A percentile compares a stretch with the other conserved stretches of the same genome.
phyloP scores from a whole-genome alignment of 2,113 vertebrate genomes.

The Periophthalmus modestus region DNA sequence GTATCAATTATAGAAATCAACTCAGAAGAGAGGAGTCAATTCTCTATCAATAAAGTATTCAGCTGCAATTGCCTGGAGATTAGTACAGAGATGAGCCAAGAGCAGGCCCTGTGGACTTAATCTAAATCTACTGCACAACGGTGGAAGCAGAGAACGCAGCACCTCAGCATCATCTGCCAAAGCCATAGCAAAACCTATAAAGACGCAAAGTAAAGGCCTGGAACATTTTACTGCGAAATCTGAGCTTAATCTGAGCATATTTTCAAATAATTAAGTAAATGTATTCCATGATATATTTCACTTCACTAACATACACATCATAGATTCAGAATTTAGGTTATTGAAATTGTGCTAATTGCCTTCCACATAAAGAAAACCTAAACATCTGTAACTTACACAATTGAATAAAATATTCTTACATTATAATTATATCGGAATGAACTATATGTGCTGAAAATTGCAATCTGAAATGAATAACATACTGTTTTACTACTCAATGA shows the following conservation, averaged over 20 bases:
- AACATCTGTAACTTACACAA: background rate
- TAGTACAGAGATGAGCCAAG: conserved; percentile 65
- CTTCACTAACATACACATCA: background rate
- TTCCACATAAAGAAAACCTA: too few species aligned
- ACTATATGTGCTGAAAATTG: background rate
- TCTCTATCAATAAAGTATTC: conserved; percentile 76
- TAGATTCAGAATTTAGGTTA: background rate
- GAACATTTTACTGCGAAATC: background rate
- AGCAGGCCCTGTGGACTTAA: conserved; percentile 55
- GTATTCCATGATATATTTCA: background rate
- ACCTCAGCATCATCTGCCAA: conserved; percentile 51
- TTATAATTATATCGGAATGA: background rate
- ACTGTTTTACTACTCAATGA: background rate
- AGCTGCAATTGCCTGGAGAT: conserved; percentile 68
- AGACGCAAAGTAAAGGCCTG: background rate
- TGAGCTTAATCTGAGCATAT: background rate
- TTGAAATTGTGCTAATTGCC: background rate
- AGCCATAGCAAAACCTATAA: background rate
- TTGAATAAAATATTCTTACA: background rate
- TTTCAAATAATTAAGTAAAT: too few species aligned
- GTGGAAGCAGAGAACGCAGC: conserved; percentile 48
- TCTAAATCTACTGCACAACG: conserved; percentile 64
- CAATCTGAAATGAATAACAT: background rate
- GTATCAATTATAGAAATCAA: conserved; percentile 77
- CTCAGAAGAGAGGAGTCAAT: conserved; percentile 68